Evolutionary conservation across 2,113 vertebrate species (phyloP), one percentile per base, ranked within the genome.

Genomic region (Raja brachyura): DNA sequence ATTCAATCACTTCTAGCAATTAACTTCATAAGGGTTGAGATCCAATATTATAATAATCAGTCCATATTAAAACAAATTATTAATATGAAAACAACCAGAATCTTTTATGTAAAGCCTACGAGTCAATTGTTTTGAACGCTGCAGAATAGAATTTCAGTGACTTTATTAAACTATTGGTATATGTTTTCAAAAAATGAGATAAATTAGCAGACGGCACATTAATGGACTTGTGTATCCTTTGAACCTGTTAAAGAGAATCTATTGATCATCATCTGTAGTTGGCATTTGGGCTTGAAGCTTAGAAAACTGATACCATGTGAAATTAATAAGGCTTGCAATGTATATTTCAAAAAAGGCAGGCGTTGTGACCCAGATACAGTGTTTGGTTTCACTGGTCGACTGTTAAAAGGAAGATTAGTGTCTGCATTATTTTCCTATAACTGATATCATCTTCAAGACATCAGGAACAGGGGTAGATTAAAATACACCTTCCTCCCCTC

Each of bases 331-430:
- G 66, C 33, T 88, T 88, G n/a, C 83, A 63, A 63, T 88, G 14
- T 31, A 59, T 3, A 88, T 31, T 63, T 48, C 90, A 92, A 92
- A 73, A 73, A 92, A 73, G 66, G 39, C 68, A 73, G 20, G 66
- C 4, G 31, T 33, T 74, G 90, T 33, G 18, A 73, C 8, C 66
- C 39, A 63, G 81, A 70, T 90, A 31, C 16, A 66, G 68, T 73
- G 68, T 92, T 92, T 73, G 22, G 90, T 92, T 92, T 92, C 90
- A 73, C 54, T 22, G 33, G 90, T 92, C 33, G 90, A 92, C 73
- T 92, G 90, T 73, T 70, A 92, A 73, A 92, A 73, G 90, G 61
- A 54, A 73, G 90, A 92, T 9, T 48, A 14, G 39, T 92, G 90
- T 48, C 66, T 92, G 31, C 22, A 22, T 14, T 92, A 4, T 3